Evolutionary conservation across 2,888 invertebrate species (phyloP).

Genomic region (Archips crataeganus): DNA sequence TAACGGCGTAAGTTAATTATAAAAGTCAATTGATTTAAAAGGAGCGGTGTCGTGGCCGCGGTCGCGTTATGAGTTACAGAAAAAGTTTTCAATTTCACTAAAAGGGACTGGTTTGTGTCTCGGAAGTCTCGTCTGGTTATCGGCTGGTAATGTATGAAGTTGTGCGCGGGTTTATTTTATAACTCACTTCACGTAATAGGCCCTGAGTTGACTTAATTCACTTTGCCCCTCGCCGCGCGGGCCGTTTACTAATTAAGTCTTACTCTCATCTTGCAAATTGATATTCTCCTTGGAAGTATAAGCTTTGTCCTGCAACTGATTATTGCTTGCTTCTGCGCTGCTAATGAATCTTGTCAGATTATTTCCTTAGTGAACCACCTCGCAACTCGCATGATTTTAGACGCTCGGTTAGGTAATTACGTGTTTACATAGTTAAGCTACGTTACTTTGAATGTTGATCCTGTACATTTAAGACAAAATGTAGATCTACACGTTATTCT

Average conservation of each 20-base stretch:
- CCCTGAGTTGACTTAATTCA: slow-evolving; percentile 78
- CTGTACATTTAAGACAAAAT: no score
- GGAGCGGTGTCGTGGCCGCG: slow-evolving; percentile 79
- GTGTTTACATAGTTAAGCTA: neutral
- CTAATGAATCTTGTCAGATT: neutral
- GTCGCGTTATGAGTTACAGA: slow-evolving; percentile 84
- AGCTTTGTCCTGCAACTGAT: slow-evolving; percentile 12
- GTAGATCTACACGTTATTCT: neutral
- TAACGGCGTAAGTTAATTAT: slow-evolving; percentile 83
- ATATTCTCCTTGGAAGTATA: slow-evolving; percentile 39
- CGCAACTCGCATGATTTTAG: neutral
- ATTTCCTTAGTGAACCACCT: neutral
- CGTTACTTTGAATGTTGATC: neutral
- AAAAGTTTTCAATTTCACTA: slow-evolving; percentile 87
- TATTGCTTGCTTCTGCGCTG: neutral
- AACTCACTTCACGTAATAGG: slow-evolving; percentile 84
- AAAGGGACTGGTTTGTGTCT: slow-evolving; percentile 87
- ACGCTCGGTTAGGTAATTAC: neutral
- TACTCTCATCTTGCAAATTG: slow-evolving; percentile 53
- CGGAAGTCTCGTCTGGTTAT: slow-evolving; percentile 86
- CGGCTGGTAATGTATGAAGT: slow-evolving; percentile 86
- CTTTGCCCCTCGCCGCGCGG: slow-evolving; percentile 65
- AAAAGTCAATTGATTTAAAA: slow-evolving; percentile 85
- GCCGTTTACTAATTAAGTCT: slow-evolving; percentile 68
- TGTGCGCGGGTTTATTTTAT: slow-evolving; percentile 83